Base-by-base conservation (phyloP, 2,797 vertebrate genomes). In the Australoheros facetus region DNA sequence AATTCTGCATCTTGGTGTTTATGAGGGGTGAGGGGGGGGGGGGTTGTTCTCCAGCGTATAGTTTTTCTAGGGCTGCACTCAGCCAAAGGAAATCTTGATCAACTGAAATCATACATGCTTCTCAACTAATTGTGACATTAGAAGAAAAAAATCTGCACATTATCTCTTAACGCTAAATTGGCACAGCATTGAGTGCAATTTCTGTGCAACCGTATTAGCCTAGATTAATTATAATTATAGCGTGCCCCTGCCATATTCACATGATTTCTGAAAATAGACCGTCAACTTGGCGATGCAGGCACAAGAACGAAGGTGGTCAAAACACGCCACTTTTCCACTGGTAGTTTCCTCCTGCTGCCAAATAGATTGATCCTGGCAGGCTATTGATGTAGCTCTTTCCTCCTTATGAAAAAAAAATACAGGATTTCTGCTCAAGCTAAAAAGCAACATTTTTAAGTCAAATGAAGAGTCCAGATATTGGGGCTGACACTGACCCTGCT, bases 1-100 rank as follows among this genome's bases (percentile, higher is more conserved):
- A 32, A 45, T 57, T 80, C 75, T 48, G 45, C n/a, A 51, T 69
- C 19, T 37, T 37, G 32, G 11, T 59, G n/a, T 32, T 73, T 79
- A 66, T 39, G 26, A 60, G 21, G 37, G 64, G 9, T 1, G 70
- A 12, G 60, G 26, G 26, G 17, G 10, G 42, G 42, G 6, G 5
- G 0, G 16, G 42, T 16, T 42, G 11, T 12, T 42, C 39, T 42
- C 39, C 39, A 48, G 13, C 13, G 5, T 45, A 12, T 48, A 14
- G 16, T 7, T 51, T 19, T 51, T 6, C 16, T 51, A 17, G 48
- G 48, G 48, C 16, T 51, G 48, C 17, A 7, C 3, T 5, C 17
- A 9, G 7, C 26, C 5, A 23, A 17, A 11, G 21, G 21, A 64
- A 64, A 48, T 66, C 42, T 66, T 66, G 42, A 16, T 66, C 16